These are phyloP conservation scores for Hyppa rectilinea DNA, from an alignment of 2,888 invertebrate species.

Conservation along the genomic window DNA sequence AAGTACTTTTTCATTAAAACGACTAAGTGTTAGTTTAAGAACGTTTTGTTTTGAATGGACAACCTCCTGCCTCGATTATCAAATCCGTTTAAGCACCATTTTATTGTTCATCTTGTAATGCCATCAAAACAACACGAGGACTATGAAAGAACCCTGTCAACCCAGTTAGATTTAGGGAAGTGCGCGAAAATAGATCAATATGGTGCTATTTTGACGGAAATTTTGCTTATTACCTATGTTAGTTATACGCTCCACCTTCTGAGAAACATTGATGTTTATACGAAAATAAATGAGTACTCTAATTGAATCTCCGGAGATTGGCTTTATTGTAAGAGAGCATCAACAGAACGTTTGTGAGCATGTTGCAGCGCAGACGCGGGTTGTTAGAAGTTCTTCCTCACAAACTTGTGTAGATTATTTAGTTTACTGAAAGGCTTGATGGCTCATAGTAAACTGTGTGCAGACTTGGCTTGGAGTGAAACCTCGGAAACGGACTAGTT, in stretches of 20 bases:
- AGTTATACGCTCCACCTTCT: background rate
- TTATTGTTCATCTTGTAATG: background rate
- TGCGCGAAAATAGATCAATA: background rate
- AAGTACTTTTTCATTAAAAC: constrained; percentile 5
- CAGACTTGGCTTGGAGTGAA: constrained; percentile 64
- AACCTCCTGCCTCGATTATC: background rate
- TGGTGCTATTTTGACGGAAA: background rate
- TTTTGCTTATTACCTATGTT: background rate
- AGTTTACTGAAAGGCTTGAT: constrained; percentile 56
- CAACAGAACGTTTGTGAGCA: constrained; percentile 17
- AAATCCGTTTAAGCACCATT: background rate
- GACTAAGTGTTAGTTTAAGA: constrained; percentile 6
- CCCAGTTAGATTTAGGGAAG: background rate
- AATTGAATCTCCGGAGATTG: background rate
- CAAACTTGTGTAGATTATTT: constrained; percentile 52
- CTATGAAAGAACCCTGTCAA: background rate
- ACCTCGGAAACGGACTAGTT: constrained; percentile 75
- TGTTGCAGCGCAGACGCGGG: background rate
- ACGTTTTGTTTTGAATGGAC: background rate
- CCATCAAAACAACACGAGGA: background rate
- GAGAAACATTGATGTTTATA: background rate
- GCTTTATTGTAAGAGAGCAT: background rate
- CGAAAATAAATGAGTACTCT: background rate
- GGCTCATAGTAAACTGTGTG: constrained; percentile 52
- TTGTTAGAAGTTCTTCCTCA: constrained; percentile 17